Base-by-base conservation (phyloP, 23 tunicate species). In the Halocynthia aurantium region DNA sequence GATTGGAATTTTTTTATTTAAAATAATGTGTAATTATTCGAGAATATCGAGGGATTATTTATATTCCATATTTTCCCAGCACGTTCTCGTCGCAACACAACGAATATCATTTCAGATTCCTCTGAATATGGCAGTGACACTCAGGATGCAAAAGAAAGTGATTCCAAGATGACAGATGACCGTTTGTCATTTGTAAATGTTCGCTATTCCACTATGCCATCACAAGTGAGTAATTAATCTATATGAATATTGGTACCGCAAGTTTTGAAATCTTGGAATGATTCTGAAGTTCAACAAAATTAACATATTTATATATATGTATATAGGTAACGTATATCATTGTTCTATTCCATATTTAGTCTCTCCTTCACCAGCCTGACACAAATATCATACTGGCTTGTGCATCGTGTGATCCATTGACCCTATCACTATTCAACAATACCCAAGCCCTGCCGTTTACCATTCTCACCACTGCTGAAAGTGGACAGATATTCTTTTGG, bases 401-500 rank as follows among this genome's bases (percentile, higher is more conserved):
- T 31, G 78, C 49, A 13, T 22, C 78, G n/a, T 52, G 31, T 8
- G 78, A 74, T 31, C 78, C 78, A 22, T 74, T 74, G 15, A 22
- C 56, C 0, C 62, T 20, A 2, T 74, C 78, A 4, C 64, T 74
- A 8, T 74, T 74, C 31, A 22, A 74, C n/a, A 22, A 53, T 19
- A 52, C 57, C 57, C 58, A 74, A 74, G 17, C 21, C 13, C 31
- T 74, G 21, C 78, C 78, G 0, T 89, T 58, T 69, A 82, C 87
- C 22, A 18, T 89, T 18, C 76, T 87, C 31, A 84, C 85, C 9
- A 62, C 87, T 6, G 68, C 82, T 52, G 76, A 75, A 6, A 80
- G 70, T 75, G 88, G 88, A n/a, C 52, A 70, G 7, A 69, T 89
- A 21, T 80, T 80, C 73, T 89, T 89, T 61, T 89, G 88, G 95